phyloP scores from a whole-genome alignment of 2,113 vertebrate genomes.

The Centrocercus urophasianus region DNA sequence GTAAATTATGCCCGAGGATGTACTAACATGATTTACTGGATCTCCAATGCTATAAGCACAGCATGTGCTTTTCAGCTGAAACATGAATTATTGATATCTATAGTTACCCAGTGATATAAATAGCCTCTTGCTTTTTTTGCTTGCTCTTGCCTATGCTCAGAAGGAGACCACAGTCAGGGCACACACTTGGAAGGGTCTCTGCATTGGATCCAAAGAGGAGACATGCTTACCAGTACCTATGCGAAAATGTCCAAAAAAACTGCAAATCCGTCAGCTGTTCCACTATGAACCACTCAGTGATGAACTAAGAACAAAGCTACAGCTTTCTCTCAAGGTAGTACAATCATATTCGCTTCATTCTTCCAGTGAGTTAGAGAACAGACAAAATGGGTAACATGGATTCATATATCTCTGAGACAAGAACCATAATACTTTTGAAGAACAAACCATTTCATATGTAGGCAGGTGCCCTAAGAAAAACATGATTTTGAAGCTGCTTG shows the following conservation, averaged over 20 bases:
- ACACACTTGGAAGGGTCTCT: slow-evolving; percentile 71
- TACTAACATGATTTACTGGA: neutral
- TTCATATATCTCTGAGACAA: neutral
- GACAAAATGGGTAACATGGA: neutral
- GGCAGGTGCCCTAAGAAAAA: neutral
- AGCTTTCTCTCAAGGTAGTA: slow-evolving; percentile 85
- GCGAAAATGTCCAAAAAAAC: slow-evolving; percentile 80
- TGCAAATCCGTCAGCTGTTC: slow-evolving; percentile 86
- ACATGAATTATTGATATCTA: neutral
- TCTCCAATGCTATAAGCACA: neutral
- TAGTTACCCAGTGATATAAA: neutral
- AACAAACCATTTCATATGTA: neutral
- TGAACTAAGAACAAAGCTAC: slow-evolving; percentile 75
- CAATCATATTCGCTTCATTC: neutral
- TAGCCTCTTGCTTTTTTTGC: neutral
- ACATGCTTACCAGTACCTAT: neutral
- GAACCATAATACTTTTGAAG: neutral
- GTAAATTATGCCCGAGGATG: neutral
- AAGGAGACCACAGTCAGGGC: slow-evolving; percentile 70
- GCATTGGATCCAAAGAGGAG: slow-evolving; percentile 50
- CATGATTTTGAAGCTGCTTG: neutral
- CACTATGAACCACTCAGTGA: slow-evolving; percentile 79
- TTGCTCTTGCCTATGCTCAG: slow-evolving; percentile 63
- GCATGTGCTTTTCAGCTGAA: neutral
- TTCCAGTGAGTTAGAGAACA: neutral